Percentiles rank a stretch among this genome's conserved stretches.
phyloP scores from a whole-genome alignment of 1,140 invertebrate genomes.

The Cardiocondyla obscurior region DNA sequence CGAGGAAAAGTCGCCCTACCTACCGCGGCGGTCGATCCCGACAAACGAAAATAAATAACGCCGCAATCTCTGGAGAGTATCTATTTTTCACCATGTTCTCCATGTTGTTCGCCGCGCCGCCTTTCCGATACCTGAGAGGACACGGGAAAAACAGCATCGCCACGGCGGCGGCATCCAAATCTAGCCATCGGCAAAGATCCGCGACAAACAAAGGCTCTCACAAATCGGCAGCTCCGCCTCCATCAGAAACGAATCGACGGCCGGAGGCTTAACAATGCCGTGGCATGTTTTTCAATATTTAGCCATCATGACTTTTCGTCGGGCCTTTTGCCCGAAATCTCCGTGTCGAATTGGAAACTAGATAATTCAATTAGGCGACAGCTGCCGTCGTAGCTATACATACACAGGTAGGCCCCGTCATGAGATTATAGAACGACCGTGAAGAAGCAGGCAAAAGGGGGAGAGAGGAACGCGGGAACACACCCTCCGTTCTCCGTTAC shows the following conservation, averaged over 20 bases:
- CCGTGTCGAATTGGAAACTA: constrained; percentile 84
- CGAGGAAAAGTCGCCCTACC: neutral
- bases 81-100: constrained; percentile 51
- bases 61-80: neutral
- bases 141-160: neutral
- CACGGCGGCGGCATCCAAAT: constrained; percentile 54
- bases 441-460: constrained; percentile 7
- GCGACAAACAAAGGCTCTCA: constrained; percentile 72
- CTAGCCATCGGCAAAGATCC: constrained; percentile 34
- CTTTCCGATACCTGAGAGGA: constrained; percentile 51
- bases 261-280: constrained; percentile 73
- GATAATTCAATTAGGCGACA: constrained; percentile 84
- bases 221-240: constrained; percentile 68
- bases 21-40: constrained; percentile 22
- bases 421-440: constrained; percentile 51
- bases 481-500: constrained; percentile 41
- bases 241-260: constrained; percentile 44
- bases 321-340: constrained; percentile 80
- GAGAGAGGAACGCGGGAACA: neutral
- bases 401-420: constrained; percentile 56
- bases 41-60: constrained; percentile 20
- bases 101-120: constrained; percentile 9
- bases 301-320: constrained; percentile 84
- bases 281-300: constrained; percentile 84
- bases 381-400: constrained; percentile 74